These are phyloP conservation scores for Argentina silus DNA, from an alignment of 2,797 vertebrate genomes.

Conservation along the genomic window DNA sequence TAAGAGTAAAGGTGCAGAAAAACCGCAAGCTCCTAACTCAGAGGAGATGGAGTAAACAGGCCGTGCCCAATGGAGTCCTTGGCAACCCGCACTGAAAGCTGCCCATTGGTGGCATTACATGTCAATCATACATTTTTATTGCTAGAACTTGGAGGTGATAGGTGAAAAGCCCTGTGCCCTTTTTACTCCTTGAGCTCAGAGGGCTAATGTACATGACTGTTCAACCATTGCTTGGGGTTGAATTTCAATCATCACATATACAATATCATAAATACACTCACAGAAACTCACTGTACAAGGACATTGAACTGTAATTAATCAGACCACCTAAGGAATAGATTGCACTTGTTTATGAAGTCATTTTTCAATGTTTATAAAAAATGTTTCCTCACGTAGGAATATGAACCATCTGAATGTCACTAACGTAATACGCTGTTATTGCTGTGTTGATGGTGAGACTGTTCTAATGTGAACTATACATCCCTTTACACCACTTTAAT, in stretches of 20 bases:
- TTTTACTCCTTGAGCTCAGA: too few species aligned
- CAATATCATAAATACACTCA: neutral
- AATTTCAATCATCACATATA: neutral
- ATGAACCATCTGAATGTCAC: neutral
- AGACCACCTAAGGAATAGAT: neutral
- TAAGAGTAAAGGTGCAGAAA: conserved; percentile 87
- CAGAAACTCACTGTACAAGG: too few species aligned
- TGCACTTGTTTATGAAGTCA: neutral
- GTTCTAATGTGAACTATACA: neutral
- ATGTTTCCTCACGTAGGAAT: neutral
- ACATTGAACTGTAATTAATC: neutral
- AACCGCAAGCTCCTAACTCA: conserved; percentile 87
- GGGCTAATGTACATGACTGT: neutral
- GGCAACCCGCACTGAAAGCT: conserved; percentile 61
- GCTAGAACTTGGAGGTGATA: neutral
- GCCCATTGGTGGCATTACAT: neutral
- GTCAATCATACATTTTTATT: neutral
- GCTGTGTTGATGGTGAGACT: neutral
- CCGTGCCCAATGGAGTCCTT: conserved; percentile 79
- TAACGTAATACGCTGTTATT: neutral
- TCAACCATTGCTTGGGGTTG: neutral
- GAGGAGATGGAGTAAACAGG: conserved; percentile 83
- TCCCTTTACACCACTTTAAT: neutral
- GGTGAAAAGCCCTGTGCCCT: neutral
- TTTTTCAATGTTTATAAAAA: neutral